Percentiles rank a stretch among this genome's conserved stretches.
Conservation (phyloP, 30 jellyfish, hydroid and myxozoan species). For the Clytia hemisphaerica region DNA sequence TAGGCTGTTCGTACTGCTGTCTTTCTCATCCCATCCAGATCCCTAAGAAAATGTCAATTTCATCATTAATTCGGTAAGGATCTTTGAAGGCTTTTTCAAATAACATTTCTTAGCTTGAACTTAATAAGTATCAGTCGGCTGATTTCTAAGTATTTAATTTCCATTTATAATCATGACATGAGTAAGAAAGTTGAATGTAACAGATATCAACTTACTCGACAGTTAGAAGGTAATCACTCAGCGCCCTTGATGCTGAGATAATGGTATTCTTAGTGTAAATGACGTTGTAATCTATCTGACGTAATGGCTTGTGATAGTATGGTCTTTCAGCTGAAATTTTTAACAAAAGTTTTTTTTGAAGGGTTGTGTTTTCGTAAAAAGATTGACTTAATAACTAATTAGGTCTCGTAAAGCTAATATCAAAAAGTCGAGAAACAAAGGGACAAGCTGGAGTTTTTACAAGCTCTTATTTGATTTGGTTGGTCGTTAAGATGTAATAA, state of each 20-base stretch:
- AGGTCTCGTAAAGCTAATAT: background rate
- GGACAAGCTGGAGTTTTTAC: no score
- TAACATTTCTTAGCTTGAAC: no score
- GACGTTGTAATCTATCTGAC: slow-evolving; percentile 65
- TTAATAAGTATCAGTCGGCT: no score
- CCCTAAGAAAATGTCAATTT: slow-evolving; percentile 29
- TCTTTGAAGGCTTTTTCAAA: no score
- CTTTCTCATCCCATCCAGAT: slow-evolving; percentile 78
- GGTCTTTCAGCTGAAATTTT: slow-evolving; percentile 65
- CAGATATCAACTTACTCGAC: slow-evolving; percentile 37
- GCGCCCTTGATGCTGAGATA: slow-evolving; percentile 93
- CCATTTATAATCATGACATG: no score
- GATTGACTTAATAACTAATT: background rate
- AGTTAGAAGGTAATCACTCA: slow-evolving; percentile 75
- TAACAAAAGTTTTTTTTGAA: no score
- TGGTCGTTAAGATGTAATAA: no score
- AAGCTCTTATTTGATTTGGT: no score
- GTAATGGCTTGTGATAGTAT: slow-evolving; percentile 70
- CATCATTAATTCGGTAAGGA: background rate
- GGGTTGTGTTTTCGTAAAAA: background rate
- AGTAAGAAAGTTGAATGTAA: background rate
- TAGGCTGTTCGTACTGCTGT: slow-evolving; percentile 88
- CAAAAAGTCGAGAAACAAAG: no score
- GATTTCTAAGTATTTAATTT: no score
- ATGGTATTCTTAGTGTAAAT: slow-evolving; percentile 77